Conservation (phyloP, 1,140 invertebrate species). For the Solenopsis invicta region DNA sequence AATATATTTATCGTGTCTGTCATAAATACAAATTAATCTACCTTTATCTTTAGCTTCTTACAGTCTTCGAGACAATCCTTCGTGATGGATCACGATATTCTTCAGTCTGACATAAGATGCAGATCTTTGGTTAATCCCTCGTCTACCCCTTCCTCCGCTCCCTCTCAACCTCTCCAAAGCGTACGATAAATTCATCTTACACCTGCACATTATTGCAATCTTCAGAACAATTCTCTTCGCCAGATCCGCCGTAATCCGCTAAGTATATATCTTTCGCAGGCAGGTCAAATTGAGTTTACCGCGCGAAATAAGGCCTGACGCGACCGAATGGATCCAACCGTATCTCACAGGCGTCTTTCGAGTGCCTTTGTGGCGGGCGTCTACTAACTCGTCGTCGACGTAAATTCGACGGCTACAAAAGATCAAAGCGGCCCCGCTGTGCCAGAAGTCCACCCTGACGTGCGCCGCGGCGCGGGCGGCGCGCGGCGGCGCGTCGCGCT, state of each 20-base stretch:
- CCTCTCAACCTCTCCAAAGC: slow-evolving; percentile 12
- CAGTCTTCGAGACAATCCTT: slow-evolving; percentile 31
- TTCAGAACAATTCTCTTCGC: slow-evolving; percentile 47
- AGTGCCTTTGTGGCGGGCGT: slow-evolving; percentile 58
- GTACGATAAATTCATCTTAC: slow-evolving; percentile 46
- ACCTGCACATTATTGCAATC: slow-evolving; percentile 57
- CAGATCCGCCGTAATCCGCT: slow-evolving; percentile 40
- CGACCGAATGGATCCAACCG: slow-evolving; percentile 30
- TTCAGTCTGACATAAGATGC: slow-evolving; percentile 52
- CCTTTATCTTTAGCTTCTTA: slow-evolving; percentile 44
- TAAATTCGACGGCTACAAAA: slow-evolving; percentile 78
- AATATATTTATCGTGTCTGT: slow-evolving; percentile 3
- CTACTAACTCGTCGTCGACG: slow-evolving; percentile 71
- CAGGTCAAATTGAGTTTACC: slow-evolving; percentile 60
- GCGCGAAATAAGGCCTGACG: slow-evolving; percentile 62
- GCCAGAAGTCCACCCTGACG: slow-evolving; percentile 4
- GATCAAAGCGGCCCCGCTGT: slow-evolving; percentile 73
- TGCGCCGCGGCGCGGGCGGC: not conserved
- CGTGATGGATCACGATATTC: slow-evolving; percentile 60
- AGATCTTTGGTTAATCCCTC: slow-evolving; percentile 49
- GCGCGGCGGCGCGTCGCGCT: slow-evolving; percentile 22
- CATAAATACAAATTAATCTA: slow-evolving; percentile 43
- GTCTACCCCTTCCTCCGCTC: not conserved
- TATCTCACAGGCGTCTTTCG: slow-evolving; percentile 21
- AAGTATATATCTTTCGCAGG: slow-evolving; percentile 57